phyloP scores from a whole-genome alignment of 2,888 invertebrate genomes.

The Hofmannophila pseudospretella region DNA sequence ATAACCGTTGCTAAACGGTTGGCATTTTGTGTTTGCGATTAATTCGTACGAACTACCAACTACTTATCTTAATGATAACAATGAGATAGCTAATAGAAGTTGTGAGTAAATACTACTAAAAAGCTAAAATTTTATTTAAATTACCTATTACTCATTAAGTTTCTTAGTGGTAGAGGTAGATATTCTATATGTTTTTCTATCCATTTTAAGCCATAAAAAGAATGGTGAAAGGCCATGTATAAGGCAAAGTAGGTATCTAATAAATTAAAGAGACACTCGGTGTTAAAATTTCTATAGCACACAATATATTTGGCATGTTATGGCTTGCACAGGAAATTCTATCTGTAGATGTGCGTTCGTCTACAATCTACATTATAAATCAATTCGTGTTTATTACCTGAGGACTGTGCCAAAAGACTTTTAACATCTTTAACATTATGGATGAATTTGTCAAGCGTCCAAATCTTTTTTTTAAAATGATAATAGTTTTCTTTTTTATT shows the following conservation, averaged over 20 bases:
- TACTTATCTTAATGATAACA: not conserved
- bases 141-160: too few species aligned
- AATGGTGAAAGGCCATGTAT: not conserved
- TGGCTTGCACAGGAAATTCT: slow-evolving; percentile 9
- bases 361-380: slow-evolving; percentile 22
- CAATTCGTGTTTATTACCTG: slow-evolving; percentile 34
- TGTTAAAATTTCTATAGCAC: not conserved
- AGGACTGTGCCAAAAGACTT: slow-evolving; percentile 36
- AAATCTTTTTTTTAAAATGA: slow-evolving; percentile 16
- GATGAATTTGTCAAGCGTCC: slow-evolving; percentile 38
- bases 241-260: not conserved
- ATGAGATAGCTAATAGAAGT: too few species aligned
- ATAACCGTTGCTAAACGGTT: slow-evolving; percentile 21
- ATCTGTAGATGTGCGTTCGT: slow-evolving; percentile 11
- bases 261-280: not conserved
- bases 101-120: too few species aligned
- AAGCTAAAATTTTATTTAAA: too few species aligned
- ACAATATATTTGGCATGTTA: slow-evolving; percentile 11
- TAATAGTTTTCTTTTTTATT: too few species aligned
- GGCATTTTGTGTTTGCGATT: slow-evolving; percentile 10
- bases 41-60: not conserved
- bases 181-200: too few species aligned
- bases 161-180: too few species aligned
- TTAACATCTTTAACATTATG: slow-evolving; percentile 28
- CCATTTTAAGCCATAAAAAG: too few species aligned